phyloP scores from a whole-genome alignment of 2,113 vertebrate species.

The Ia io region DNA sequence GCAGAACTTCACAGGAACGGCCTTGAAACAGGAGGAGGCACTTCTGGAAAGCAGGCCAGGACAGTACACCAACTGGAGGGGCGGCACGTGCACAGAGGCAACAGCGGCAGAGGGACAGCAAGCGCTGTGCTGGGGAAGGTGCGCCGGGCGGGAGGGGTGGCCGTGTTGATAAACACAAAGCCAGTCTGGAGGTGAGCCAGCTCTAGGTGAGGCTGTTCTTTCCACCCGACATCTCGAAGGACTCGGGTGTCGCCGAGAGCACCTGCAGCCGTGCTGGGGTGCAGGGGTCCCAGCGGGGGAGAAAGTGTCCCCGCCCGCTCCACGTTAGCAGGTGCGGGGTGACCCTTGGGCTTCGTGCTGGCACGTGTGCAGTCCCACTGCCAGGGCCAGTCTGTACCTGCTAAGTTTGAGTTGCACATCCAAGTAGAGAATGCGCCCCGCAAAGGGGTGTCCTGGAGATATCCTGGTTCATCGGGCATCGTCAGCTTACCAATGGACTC shows the following conservation, averaged over 20 bases:
- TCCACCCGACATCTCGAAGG: not conserved
- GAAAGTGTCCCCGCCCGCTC: too few relatives aligned
- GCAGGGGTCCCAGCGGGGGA: not conserved
- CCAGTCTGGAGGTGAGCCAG: not conserved
- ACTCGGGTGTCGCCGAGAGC: not conserved
- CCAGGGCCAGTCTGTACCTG: too few relatives aligned
- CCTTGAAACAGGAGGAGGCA: too few relatives aligned
- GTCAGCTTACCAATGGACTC: accelerated
- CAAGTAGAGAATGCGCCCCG: not conserved
- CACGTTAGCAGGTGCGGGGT: not conserved
- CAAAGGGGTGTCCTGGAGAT: not conserved
- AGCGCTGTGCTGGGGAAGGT: not conserved
- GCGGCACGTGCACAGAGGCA: too few relatives aligned
- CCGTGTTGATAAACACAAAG: not conserved
- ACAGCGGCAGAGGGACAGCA: not conserved
- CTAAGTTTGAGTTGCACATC: not conserved
- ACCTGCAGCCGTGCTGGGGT: not conserved
- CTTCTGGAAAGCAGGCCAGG: too few relatives aligned
- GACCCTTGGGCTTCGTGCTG: accelerated
- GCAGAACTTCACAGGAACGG: too few relatives aligned
- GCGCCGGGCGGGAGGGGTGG: accelerated
- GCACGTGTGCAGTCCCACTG: not conserved
- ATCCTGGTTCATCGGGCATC: accelerated
- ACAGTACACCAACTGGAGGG: too few relatives aligned
- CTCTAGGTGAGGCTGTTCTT: not conserved